Percentiles rank a stretch among this genome's conserved stretches.
These are phyloP conservation scores for Hydrophis major DNA, from an alignment of 2,797 vertebrate species.

Conservation along the genomic window DNA sequence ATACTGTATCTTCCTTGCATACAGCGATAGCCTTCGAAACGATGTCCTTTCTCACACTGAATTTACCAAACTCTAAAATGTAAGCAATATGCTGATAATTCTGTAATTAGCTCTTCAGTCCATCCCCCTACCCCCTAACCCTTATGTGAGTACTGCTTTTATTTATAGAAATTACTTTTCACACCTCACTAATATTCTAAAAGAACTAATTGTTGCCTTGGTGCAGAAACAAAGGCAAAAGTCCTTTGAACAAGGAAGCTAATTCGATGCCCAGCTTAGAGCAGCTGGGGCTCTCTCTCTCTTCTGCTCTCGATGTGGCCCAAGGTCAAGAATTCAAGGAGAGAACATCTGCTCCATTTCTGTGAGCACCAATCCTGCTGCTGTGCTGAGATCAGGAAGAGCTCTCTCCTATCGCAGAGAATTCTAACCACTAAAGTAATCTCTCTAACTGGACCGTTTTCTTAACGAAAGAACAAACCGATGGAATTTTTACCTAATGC, in stretches of 20 bases:
- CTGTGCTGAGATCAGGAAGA: background rate
- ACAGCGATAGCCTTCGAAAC: background rate
- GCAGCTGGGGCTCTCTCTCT: conserved; percentile 1
- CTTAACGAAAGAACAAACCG: background rate
- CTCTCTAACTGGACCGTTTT: background rate
- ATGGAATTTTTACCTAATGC: background rate
- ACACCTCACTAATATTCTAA: conserved; percentile 17
- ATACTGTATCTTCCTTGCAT: background rate
- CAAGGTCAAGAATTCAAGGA: background rate
- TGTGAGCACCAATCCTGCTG: background rate
- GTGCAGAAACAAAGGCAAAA: background rate
- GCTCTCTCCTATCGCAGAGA: background rate
- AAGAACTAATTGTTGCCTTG: background rate
- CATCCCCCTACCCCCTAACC: background rate
- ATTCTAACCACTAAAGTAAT: background rate
- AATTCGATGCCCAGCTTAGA: conserved; percentile 2
- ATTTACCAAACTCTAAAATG: background rate
- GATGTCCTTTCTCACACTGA: background rate
- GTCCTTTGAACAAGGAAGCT: conserved; percentile 1
- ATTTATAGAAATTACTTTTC: conserved; percentile 4
- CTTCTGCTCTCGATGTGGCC: background rate
- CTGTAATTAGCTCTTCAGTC: background rate
- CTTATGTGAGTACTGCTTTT: background rate
- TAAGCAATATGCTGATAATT: background rate
- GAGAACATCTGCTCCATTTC: conserved; percentile 7